Evolutionary conservation across 2,888 invertebrate genomes (phyloP).

Genomic region (Ormia ochracea): DNA sequence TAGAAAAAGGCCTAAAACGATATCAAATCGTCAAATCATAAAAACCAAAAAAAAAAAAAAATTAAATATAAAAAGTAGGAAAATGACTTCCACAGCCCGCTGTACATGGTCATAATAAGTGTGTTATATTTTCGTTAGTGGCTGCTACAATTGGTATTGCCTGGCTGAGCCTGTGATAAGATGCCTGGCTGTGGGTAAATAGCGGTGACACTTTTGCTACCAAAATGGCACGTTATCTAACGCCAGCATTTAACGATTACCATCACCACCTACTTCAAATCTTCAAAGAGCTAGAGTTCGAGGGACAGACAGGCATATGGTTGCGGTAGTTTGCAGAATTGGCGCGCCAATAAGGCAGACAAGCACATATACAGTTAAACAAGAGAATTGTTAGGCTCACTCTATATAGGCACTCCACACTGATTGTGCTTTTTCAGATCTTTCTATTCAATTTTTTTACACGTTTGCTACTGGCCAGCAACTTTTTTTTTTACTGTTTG

Average conservation of each 20-base stretch:
- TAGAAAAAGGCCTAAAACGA: slow-evolving; percentile 15
- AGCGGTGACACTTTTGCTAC: slow-evolving; percentile 63
- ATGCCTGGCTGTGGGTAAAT: slow-evolving; percentile 24
- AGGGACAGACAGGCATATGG: neutral
- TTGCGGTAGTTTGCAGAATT: neutral
- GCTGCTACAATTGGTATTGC: slow-evolving; percentile 1
- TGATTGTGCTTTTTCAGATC: neutral
- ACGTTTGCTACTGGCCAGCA: slow-evolving; percentile 5
- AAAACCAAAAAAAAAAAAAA: neutral
- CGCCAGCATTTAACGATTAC: slow-evolving; percentile 62
- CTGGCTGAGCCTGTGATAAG: neutral
- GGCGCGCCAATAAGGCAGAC: neutral
- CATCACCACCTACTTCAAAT: slow-evolving; percentile 62
- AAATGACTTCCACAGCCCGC: slow-evolving; percentile 34
- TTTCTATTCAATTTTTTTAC: slow-evolving; percentile 18
- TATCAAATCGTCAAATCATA: slow-evolving; percentile 4
- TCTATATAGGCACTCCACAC: slow-evolving; percentile 41
- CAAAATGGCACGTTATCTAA: slow-evolving; percentile 59
- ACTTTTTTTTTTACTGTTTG: slow-evolving; percentile 17
- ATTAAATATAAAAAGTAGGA: neutral
- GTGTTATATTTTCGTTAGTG: slow-evolving; percentile 59
- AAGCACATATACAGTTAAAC: slow-evolving; percentile 17
- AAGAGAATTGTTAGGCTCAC: slow-evolving; percentile 12
- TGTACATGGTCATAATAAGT: slow-evolving; percentile 60
- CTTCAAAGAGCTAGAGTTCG: slow-evolving; percentile 27